Percentiles rank a stretch among this genome's conserved stretches.
These are phyloP conservation scores for Harpalus rubripes DNA, from an alignment of 2,888 invertebrate genomes.

Conservation along the genomic window DNA sequence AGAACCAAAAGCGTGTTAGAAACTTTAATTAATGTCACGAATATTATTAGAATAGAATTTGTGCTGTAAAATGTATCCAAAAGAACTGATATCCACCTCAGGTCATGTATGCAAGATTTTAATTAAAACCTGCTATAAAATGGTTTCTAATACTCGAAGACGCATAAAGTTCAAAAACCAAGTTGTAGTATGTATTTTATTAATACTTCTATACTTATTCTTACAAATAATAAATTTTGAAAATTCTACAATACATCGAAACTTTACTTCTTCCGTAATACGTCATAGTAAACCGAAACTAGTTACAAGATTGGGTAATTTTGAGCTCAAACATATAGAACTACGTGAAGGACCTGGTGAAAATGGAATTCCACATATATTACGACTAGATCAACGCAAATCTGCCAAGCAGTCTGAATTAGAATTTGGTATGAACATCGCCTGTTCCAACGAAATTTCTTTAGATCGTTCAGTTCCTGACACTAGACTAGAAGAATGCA, in stretches of 20 bases:
- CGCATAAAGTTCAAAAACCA: slow-evolving; percentile 75
- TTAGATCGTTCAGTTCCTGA: slow-evolving; percentile 94
- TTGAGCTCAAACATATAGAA: slow-evolving; percentile 86
- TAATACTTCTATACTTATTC: slow-evolving; percentile 83
- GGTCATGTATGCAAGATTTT: no score
- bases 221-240: slow-evolving; percentile 74
- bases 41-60: background rate
- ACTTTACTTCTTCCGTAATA: slow-evolving; percentile 66
- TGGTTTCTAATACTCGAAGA: slow-evolving; percentile 69
- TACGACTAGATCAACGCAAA: slow-evolving; percentile 89
- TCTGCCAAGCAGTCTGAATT: slow-evolving; percentile 92
- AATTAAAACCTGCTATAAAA: slow-evolving; percentile 8
- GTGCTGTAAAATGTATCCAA: background rate
- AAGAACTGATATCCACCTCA: no score
- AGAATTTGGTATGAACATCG: slow-evolving; percentile 99
- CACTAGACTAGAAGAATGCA: slow-evolving; percentile 94
- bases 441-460: slow-evolving; percentile 97
- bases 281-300: slow-evolving; percentile 72
- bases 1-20: no score
- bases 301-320: slow-evolving; percentile 86
- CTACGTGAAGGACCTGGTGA: slow-evolving; percentile 90
- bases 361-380: slow-evolving; percentile 87
- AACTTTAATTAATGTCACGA: slow-evolving; percentile 14
- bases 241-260: slow-evolving; percentile 80
- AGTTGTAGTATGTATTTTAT: slow-evolving; percentile 78